Percentiles rank a stretch among this genome's conserved stretches.
These are phyloP conservation scores for Plagiodera versicolora DNA, from an alignment of 2,888 invertebrate genomes.

Conservation along the genomic window DNA sequence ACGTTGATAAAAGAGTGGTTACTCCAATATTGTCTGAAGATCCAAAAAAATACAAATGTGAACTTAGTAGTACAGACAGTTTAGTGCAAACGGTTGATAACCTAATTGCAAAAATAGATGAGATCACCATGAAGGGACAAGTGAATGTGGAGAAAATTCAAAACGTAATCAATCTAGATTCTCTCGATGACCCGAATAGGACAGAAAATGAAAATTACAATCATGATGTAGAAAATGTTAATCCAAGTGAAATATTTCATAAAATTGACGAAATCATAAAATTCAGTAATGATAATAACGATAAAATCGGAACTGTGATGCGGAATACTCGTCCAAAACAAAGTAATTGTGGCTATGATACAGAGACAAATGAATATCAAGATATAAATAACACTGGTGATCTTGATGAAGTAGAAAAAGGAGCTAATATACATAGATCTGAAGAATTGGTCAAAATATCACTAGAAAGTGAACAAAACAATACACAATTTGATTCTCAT, in stretches of 20 bases:
- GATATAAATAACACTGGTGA: background rate
- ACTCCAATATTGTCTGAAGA: background rate
- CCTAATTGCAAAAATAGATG: constrained; percentile 5
- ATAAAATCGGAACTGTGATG: constrained; percentile 1
- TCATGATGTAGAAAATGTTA: background rate
- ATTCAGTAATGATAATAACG: constrained; percentile 1
- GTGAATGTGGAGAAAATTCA: constrained; percentile 5
- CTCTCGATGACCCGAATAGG: background rate
- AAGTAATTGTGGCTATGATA: background rate
- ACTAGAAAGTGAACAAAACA: background rate
- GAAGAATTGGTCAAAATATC: background rate
- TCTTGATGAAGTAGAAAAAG: background rate
- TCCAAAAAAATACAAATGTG: background rate
- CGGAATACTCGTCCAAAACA: background rate
- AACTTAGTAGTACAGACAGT: background rate
- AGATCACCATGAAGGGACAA: constrained; percentile 4
- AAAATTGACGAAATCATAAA: constrained; percentile 10
- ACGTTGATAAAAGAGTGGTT: background rate
- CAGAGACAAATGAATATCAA: background rate
- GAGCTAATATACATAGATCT: background rate
- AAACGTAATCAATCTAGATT: background rate
- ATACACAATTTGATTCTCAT: background rate
- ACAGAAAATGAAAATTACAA: background rate
- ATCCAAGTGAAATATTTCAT: constrained; percentile 3
- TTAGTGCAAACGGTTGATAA: background rate